Percentiles rank a stretch among this genome's conserved stretches.
Conservation (phyloP, 2,797 vertebrate genomes). For the Scomberomorus guttatus region DNA sequence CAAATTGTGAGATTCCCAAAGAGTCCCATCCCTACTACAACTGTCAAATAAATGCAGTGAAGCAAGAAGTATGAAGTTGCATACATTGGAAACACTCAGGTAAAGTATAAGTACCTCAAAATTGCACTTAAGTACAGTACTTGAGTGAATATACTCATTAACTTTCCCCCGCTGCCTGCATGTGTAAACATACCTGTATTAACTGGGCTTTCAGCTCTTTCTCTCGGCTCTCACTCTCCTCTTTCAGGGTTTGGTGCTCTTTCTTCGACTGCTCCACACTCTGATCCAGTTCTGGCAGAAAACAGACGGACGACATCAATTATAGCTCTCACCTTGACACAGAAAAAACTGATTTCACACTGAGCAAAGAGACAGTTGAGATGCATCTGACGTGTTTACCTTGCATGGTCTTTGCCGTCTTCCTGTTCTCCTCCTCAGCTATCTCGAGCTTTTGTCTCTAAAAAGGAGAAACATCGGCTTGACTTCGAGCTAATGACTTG, state of each 20-base stretch:
- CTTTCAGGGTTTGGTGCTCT: constrained; percentile 61
- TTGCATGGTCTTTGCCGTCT: constrained; percentile 82
- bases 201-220: constrained; percentile 59
- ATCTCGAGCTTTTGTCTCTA: constrained; percentile 88
- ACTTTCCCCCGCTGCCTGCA: too few relatives aligned
- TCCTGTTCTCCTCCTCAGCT: constrained; percentile 83
- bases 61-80: too few relatives aligned
- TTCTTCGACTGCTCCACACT: constrained; percentile 59
- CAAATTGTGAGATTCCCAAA: too few relatives aligned
- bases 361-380: fast-evolving
- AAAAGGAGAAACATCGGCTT: constrained; percentile 56
- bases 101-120: not conserved
- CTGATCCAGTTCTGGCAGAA: constrained; percentile 79
- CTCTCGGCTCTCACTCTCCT: constrained; percentile 65
- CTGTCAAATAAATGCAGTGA: too few relatives aligned
- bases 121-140: not conserved
- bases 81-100: not conserved
- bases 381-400: constrained; percentile 64
- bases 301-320: constrained; percentile 8
- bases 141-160: not conserved
- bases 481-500: constrained; percentile 46
- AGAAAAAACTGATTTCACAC: not conserved
- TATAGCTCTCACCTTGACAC: not conserved
- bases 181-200: constrained; percentile 55
- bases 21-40: too few relatives aligned